Percentiles rank a stretch among this genome's conserved stretches.
Evolutionary conservation across 92 coral and sea anemone species (phyloP).

Genomic region (Metridium senile): DNA sequence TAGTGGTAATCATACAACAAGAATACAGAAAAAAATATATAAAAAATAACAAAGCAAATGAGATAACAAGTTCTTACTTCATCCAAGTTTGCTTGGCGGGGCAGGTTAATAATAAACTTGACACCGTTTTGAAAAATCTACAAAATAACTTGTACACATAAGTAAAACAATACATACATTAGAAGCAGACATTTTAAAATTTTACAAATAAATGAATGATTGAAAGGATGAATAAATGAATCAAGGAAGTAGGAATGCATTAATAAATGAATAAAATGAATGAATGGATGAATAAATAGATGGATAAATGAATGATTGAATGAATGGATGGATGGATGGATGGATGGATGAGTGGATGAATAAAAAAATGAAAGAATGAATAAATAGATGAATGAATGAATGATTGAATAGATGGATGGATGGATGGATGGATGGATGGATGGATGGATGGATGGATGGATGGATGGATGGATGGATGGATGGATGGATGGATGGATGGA

Average conservation of each 20-base stretch:
- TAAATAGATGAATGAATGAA: not conserved
- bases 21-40: not conserved
- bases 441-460: not conserved
- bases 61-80: slow-evolving; percentile 76
- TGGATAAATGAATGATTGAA: not conserved
- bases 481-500: not conserved
- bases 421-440: not conserved
- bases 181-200: not conserved
- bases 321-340: not conserved
- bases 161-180: not conserved
- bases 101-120: slow-evolving; percentile 55
- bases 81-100: slow-evolving; percentile 35
- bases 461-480: not conserved
- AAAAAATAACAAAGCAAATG: not conserved
- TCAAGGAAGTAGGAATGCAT: not conserved
- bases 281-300: not conserved
- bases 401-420: not conserved
- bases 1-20: not conserved
- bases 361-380: not conserved
- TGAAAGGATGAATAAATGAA: not conserved
- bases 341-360: not conserved
- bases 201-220: not conserved
- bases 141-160: not conserved
- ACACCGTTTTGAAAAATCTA: slow-evolving; percentile 87
- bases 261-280: too few species aligned